A percentile compares a stretch with the other conserved stretches of the same genome.
phyloP scores from a whole-genome alignment of 2,888 invertebrate genomes.

The Amphipyra berbera region DNA sequence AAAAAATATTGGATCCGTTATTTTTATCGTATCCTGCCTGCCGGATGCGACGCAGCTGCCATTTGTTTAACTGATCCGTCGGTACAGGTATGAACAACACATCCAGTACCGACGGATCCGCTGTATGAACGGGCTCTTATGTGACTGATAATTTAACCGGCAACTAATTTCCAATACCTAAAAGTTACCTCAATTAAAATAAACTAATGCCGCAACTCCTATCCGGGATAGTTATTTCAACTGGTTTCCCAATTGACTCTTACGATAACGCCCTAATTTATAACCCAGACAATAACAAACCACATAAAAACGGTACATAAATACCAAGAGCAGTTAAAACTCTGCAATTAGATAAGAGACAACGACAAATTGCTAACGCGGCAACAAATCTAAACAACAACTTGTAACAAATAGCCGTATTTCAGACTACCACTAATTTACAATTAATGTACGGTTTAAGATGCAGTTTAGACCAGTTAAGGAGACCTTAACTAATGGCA shows the following conservation, averaged over 20 bases:
- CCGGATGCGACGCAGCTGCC: too few species aligned
- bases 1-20: too few species aligned
- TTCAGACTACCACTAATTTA: constrained; percentile 75
- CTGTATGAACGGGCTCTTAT: too few species aligned
- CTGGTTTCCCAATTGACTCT: constrained; percentile 38
- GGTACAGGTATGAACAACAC: too few species aligned
- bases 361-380: constrained; percentile 49
- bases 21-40: too few species aligned
- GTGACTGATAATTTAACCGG: too few species aligned
- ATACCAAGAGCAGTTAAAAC: constrained; percentile 51
- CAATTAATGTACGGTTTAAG: constrained; percentile 76
- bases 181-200: constrained; percentile 39
- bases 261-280: constrained; percentile 46
- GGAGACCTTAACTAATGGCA: constrained; percentile 69
- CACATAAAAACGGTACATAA: constrained; percentile 54
- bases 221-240: not conserved
- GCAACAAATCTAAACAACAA: constrained; percentile 70
- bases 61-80: too few species aligned
- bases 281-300: constrained; percentile 43
- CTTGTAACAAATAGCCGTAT: constrained; percentile 74
- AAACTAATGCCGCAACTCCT: constrained; percentile 33
- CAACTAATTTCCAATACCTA: not conserved
- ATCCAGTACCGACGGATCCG: too few species aligned
- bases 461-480: constrained; percentile 74
- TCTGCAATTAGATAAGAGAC: constrained; percentile 57